These are phyloP conservation scores for Pandemis cinnamomeana DNA, from an alignment of 2,888 invertebrate genomes.

Conservation along the genomic window DNA sequence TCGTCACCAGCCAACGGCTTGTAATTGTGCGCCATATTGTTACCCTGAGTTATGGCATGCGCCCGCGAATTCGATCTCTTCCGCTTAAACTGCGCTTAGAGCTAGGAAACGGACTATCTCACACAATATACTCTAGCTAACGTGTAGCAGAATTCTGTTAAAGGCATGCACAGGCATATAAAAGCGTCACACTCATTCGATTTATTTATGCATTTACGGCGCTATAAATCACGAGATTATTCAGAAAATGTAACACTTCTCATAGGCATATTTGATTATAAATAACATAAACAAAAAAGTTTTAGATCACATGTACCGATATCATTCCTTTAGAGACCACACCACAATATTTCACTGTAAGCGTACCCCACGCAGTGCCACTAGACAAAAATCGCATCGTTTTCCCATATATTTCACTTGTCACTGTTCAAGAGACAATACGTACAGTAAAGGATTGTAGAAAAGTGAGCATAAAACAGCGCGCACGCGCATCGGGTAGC, in stretches of 20 bases:
- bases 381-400: conserved; percentile 80
- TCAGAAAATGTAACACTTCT: conserved; percentile 7
- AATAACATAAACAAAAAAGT: conserved; percentile 36
- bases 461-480: conserved; percentile 77
- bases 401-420: conserved; percentile 76
- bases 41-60: conserved; percentile 75
- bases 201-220: conserved; percentile 3
- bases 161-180: background rate
- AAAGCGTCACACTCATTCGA: background rate
- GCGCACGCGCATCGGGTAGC: conserved; percentile 71
- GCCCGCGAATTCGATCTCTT: conserved; percentile 67
- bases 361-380: conserved; percentile 74
- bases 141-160: background rate
- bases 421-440: conserved; percentile 71
- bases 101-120: conserved; percentile 33
- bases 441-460: conserved; percentile 68
- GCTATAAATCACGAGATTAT: conserved; percentile 12
- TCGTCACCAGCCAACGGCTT: conserved; percentile 76
- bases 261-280: background rate
- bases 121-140: conserved; percentile 5
- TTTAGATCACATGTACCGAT: conserved; percentile 45
- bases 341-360: conserved; percentile 58
- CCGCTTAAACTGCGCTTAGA: conserved; percentile 55
- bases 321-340: conserved; percentile 43
- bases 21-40: conserved; percentile 82